Evolutionary conservation across 2,888 invertebrate species (phyloP).

Genomic region (Spodoptera picta): DNA sequence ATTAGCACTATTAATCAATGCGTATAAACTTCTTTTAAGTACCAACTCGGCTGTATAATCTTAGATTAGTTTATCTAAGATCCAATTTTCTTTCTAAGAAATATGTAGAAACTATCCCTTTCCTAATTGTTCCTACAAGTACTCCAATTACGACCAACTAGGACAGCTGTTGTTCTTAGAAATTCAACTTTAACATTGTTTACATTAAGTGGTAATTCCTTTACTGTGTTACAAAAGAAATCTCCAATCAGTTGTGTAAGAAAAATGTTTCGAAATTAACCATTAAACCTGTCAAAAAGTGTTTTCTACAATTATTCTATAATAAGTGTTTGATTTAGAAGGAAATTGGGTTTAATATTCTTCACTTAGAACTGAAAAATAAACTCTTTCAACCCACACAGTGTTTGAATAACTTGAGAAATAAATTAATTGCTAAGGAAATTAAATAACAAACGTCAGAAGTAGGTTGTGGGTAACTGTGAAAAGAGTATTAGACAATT

Average conservation of each 20-base stretch:
- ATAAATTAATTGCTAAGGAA: constrained; percentile 17
- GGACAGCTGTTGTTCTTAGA: too few species aligned
- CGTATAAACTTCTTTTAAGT: too few species aligned
- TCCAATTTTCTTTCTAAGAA: too few species aligned
- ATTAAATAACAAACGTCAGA: background rate
- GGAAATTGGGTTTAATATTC: constrained; percentile 38
- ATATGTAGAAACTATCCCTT: too few species aligned
- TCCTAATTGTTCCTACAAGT: too few species aligned
- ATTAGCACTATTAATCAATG: too few species aligned
- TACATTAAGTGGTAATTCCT: background rate
- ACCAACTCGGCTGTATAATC: too few species aligned
- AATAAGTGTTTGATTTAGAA: constrained; percentile 37
- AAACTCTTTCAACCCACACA: constrained; percentile 21
- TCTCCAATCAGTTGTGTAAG: constrained; percentile 20
- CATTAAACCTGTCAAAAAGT: constrained; percentile 35
- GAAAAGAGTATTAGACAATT: background rate
- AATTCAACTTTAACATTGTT: background rate
- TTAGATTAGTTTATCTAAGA: too few species aligned
- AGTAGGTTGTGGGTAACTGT: background rate
- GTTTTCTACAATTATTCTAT: constrained; percentile 11
- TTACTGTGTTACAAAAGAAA: constrained; percentile 7
- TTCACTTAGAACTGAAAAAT: constrained; percentile 17
- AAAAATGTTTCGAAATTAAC: constrained; percentile 22
- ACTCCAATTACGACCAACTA: too few species aligned
- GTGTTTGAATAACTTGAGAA: constrained; percentile 28